These are phyloP conservation scores for Lasioglossum pauxillum DNA, from an alignment of 2,888 invertebrate genomes.

Conservation along the genomic window DNA sequence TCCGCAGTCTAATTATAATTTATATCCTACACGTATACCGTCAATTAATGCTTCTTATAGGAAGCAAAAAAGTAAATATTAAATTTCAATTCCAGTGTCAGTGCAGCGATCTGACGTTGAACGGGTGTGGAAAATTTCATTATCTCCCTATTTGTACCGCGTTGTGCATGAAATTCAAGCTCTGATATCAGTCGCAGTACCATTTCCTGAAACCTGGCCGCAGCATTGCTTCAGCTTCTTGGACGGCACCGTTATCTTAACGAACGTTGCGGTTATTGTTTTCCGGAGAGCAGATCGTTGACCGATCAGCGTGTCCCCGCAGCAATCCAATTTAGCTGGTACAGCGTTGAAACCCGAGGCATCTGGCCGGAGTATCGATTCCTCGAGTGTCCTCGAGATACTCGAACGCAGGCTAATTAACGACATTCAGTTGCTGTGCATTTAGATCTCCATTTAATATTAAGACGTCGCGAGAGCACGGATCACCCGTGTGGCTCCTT, in stretches of 20 bases:
- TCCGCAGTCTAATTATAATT: too few species aligned
- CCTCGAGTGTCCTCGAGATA: slow-evolving; percentile 40
- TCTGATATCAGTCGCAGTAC: neutral
- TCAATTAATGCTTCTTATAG: too few species aligned
- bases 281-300: slow-evolving; percentile 39
- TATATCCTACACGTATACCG: too few species aligned
- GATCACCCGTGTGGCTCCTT: slow-evolving; percentile 23
- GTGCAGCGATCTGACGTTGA: neutral
- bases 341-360: slow-evolving; percentile 38
- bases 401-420: slow-evolving; percentile 63
- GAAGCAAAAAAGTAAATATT: too few species aligned
- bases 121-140: neutral
- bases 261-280: slow-evolving; percentile 52
- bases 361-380: slow-evolving; percentile 61
- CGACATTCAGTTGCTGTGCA: slow-evolving; percentile 38
- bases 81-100: too few species aligned
- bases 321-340: slow-evolving; percentile 65
- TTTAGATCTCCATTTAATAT: slow-evolving; percentile 50
- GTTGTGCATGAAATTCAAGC: neutral
- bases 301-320: slow-evolving; percentile 35
- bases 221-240: slow-evolving; percentile 3
- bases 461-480: slow-evolving; percentile 7
- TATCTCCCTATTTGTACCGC: neutral
- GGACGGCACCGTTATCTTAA: slow-evolving; percentile 10
- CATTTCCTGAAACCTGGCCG: neutral